Conservation (phyloP, 37 sponge, comb jelly and placozoan genomes). For the Amphimedon queenslandica region DNA sequence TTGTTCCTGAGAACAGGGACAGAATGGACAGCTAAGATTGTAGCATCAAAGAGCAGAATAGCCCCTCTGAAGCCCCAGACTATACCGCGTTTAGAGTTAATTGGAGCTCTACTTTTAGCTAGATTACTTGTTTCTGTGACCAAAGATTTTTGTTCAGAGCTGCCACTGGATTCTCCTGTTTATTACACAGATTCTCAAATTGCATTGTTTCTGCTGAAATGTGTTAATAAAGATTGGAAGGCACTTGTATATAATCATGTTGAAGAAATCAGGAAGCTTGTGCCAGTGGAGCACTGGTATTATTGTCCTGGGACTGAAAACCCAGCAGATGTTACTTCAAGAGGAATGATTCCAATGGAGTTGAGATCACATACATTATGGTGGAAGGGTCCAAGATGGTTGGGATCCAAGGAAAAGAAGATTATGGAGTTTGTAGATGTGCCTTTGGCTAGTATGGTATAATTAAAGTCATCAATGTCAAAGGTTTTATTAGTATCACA, state of each 20-base stretch:
- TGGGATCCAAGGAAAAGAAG: too few species aligned
- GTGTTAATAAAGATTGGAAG: conserved; percentile 1
- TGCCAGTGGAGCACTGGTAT: background rate
- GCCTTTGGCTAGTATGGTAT: too few species aligned
- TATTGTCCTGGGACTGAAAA: conserved; percentile 6
- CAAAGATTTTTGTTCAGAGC: background rate
- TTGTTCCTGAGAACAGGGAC: background rate
- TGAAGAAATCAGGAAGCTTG: conserved; percentile 1
- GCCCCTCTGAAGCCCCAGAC: background rate
- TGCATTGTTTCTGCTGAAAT: background rate
- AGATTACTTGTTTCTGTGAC: background rate
- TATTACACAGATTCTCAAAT: conserved; percentile 13
- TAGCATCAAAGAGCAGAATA: conserved; percentile 2
- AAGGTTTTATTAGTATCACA: too few species aligned
- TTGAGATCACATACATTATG: background rate
- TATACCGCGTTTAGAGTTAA: conserved; percentile 1
- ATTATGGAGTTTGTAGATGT: too few species aligned
- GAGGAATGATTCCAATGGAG: background rate
- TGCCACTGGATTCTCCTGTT: background rate
- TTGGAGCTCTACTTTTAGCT: conserved; percentile 6
- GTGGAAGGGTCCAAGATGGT: conserved; percentile 6
- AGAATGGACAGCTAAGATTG: background rate
- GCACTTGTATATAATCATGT: conserved; percentile 1
- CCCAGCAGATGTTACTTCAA: conserved; percentile 9
- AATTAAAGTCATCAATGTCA: too few species aligned